Base-by-base conservation (phyloP, 2,888 invertebrate genomes). In the Eupithecia subumbrata region DNA sequence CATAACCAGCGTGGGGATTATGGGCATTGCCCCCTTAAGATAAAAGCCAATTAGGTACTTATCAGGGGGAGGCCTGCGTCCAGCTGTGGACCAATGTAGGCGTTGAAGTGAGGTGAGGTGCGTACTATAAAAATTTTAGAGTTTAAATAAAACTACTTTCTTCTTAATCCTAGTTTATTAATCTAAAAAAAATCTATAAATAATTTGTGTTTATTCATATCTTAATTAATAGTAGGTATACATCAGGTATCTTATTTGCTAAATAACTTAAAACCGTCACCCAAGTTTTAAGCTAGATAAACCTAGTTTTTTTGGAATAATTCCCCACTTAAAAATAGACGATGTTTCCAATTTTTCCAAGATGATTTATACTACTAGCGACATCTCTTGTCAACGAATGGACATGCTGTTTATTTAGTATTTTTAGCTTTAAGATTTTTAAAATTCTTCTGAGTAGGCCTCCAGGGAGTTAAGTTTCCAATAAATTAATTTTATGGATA, bases 111-210 rank as follows among this genome's bases (percentile, higher is more conserved):
- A 37, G 37, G 7, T 40, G 5, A 40, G 2, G 40, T 11, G 40
- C 9, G 40, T 40, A 9, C 9, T 40, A 40, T 43, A 2, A 0
- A 45, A 48, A 48, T 5, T 37, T 37, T 37, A 7, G 48, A 45
- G 45, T 67, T 43, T 0, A 43, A 68, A 40, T 14, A 68, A 68
- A 68, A 37, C n/a, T 0, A 25, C 14, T 43, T 25, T 1, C 14
- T 7, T 45, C 68, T 45, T 68, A 68, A 14, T 14, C 22, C 69
- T 43, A 68, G 14, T 68, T 68, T 68, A 68, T 68, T 68, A 9
- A 64, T 64, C 63, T 63, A 63, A 63, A 37, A n/a, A 64, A 40
- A 37, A 67, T 43, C 40, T 43, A 68, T 68, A 68, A 68, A 68
- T 68, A 68, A 43, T 68, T 68, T 68, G 68, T 43, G 43, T 68